phyloP scores from a whole-genome alignment of 2,888 invertebrate species.

The Chrysomela aeneicollis region DNA sequence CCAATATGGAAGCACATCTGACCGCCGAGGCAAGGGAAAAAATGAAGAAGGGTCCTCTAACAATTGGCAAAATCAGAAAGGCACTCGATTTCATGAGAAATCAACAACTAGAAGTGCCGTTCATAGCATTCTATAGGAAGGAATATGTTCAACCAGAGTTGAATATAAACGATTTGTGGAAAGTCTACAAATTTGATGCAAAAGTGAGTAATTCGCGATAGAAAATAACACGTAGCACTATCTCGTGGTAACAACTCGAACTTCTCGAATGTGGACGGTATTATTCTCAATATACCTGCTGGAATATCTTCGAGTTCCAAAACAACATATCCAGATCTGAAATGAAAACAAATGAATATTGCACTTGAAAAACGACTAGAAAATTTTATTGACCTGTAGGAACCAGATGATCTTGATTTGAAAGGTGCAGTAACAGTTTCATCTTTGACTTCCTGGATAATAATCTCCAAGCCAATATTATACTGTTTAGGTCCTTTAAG shows the following conservation, averaged over 20 bases:
- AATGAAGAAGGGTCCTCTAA: constrained; percentile 71
- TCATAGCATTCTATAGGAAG: constrained; percentile 98
- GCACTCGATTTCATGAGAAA: constrained; percentile 96
- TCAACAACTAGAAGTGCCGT: constrained; percentile 95
- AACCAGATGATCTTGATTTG: constrained; percentile 74
- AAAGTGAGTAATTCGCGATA: constrained; percentile 68
- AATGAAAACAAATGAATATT: too few species aligned
- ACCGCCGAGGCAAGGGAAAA: constrained; percentile 65
- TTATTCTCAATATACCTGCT: constrained; percentile 80
- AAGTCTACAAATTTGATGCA: constrained; percentile 94
- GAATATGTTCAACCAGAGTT: constrained; percentile 96
- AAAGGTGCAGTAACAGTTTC: constrained; percentile 72
- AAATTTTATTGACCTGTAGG: too few species aligned
- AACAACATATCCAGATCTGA: constrained; percentile 86
- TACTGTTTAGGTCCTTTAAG: constrained; percentile 91
- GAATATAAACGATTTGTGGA: constrained; percentile 96
- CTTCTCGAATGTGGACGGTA: constrained; percentile 89
- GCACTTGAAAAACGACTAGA: too few species aligned
- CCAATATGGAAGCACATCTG: constrained; percentile 74
- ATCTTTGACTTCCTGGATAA: constrained; percentile 70
- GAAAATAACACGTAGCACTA: too few species aligned
- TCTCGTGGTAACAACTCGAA: too few species aligned
- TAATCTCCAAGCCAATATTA: constrained; percentile 84
- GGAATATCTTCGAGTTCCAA: constrained; percentile 81
- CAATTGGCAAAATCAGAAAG: constrained; percentile 90